Evolutionary conservation across 2,113 vertebrate genomes (phyloP).

Genomic region (Otolemur garnettii): DNA sequence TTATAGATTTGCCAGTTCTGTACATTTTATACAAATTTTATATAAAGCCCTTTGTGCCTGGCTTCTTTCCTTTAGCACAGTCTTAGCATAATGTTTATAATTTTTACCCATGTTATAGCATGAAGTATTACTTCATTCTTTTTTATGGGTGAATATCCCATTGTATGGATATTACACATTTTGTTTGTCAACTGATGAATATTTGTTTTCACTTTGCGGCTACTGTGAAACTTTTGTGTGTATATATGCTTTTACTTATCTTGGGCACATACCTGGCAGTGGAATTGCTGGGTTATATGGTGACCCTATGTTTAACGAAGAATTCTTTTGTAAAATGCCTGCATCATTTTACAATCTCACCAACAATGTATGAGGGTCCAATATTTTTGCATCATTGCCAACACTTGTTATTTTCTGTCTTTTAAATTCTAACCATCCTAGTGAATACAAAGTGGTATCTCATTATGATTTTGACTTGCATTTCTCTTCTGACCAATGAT

Average conservation of each 20-base stretch:
- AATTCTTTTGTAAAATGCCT: slow-evolving; percentile 29
- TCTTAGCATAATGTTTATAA: neutral
- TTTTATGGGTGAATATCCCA: neutral
- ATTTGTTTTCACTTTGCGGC: neutral
- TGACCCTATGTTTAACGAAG: slow-evolving; percentile 23
- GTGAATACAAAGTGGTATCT: neutral
- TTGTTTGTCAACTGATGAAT: slow-evolving; percentile 8
- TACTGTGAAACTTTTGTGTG: neutral
- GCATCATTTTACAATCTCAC: neutral
- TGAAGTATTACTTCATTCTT: slow-evolving; percentile 4
- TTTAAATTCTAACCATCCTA: neutral
- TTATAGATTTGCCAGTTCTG: neutral
- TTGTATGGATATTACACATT: neutral
- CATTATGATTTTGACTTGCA: neutral
- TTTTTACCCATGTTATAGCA: neutral
- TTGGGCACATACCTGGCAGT: neutral
- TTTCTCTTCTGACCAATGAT: slow-evolving; percentile 11
- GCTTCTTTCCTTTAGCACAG: slow-evolving; percentile 9
- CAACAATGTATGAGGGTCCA: neutral
- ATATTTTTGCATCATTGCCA: neutral
- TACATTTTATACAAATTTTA: neutral
- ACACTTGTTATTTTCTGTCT: neutral
- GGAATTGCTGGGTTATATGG: neutral
- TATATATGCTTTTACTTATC: slow-evolving; percentile 20
- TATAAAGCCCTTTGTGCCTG: neutral